Conservation (phyloP, 2,888 invertebrate genomes). For the Epirrhoe tristata region DNA sequence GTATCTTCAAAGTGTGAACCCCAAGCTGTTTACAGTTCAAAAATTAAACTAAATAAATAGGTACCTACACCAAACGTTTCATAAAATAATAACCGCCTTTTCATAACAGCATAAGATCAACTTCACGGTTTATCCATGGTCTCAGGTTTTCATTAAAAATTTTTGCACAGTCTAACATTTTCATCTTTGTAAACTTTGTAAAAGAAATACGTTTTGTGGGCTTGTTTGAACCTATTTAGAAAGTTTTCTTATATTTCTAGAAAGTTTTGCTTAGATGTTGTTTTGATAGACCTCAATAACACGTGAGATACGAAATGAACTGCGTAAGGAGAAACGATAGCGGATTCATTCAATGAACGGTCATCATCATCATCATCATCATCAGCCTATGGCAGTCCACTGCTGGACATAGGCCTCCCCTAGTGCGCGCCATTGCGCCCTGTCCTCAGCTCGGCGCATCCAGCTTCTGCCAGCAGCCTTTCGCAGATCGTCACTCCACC, state of each 20-base stretch:
- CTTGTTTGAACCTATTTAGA: too few species aligned
- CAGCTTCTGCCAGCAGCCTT: too few species aligned
- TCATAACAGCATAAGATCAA: constrained; percentile 25
- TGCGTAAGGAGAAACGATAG: neutral
- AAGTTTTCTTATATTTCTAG: too few species aligned
- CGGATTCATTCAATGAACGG: neutral
- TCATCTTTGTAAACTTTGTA: constrained; percentile 28
- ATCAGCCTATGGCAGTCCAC: too few species aligned
- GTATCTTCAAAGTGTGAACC: neutral
- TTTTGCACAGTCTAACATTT: constrained; percentile 16
- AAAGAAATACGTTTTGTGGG: neutral
- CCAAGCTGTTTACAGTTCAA: neutral
- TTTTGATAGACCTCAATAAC: constrained; percentile 1
- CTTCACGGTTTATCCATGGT: constrained; percentile 14
- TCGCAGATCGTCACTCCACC: too few species aligned
- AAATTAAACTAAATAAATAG: constrained; percentile 4
- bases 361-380: too few species aligned
- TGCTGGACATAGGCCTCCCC: too few species aligned
- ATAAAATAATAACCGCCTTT: constrained; percentile 17
- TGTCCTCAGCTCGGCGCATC: too few species aligned
- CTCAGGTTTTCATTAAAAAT: constrained; percentile 34
- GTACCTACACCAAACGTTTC: constrained; percentile 13
- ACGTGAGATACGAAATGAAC: neutral
- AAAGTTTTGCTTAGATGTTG: constrained; percentile 8
- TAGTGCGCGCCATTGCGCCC: too few species aligned